Evolutionary conservation across 2,797 vertebrate genomes (phyloP).

Genomic region (Ara ararauna): DNA sequence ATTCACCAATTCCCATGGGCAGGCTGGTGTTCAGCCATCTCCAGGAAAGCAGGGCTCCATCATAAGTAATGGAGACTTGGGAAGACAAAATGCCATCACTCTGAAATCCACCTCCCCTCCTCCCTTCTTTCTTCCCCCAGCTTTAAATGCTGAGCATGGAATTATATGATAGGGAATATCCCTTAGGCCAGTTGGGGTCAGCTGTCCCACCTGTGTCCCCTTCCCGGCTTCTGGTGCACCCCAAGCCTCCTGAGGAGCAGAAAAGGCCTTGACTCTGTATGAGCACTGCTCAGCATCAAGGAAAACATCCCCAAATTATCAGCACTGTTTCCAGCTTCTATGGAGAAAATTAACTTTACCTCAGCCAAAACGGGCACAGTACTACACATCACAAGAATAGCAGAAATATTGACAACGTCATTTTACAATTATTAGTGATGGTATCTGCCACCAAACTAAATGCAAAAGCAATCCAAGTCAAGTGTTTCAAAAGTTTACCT

Average conservation of each 20-base stretch:
- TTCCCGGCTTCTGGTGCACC: neutral
- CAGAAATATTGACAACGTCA: neutral
- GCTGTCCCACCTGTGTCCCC: neutral
- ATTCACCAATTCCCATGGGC: neutral
- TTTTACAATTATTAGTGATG: rapidly evolving
- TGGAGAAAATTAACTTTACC: neutral
- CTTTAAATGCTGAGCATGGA: neutral
- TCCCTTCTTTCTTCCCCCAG: neutral
- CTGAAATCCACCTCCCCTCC: neutral
- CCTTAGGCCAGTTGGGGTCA: neutral
- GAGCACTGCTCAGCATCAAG: neutral
- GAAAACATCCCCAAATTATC: neutral
- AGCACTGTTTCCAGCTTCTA: neutral
- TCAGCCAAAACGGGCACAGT: neutral
- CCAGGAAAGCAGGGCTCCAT: neutral
- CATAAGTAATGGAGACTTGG: neutral
- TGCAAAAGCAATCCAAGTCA: neutral
- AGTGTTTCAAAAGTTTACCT: neutral
- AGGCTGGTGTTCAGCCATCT: neutral
- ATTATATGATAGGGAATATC: rapidly evolving
- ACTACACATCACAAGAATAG: neutral
- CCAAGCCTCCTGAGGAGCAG: neutral
- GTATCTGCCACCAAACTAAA: neutral
- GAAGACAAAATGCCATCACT: neutral
- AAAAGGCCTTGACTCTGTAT: neutral